phyloP scores from a whole-genome alignment of 64 coral and sea anemone genomes.

The Pocillopora damicornis region DNA sequence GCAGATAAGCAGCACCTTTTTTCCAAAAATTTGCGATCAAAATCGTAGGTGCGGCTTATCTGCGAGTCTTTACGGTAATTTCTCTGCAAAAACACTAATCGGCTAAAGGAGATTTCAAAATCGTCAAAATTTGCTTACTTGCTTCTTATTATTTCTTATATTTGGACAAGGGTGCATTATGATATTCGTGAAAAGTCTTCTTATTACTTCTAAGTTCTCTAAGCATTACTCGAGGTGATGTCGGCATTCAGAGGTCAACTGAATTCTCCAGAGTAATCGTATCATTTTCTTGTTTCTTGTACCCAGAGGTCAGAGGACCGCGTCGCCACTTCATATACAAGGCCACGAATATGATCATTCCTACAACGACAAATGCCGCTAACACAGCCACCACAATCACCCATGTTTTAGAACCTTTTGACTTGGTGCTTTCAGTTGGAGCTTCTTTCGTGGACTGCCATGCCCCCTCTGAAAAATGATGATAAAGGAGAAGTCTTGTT shows the following conservation, averaged over 20 bases:
- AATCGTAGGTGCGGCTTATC: no score
- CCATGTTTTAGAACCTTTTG: neutral
- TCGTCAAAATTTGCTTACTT: no score
- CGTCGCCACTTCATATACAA: slow-evolving; percentile 9
- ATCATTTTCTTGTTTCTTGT: slow-evolving; percentile 24
- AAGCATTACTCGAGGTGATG: neutral
- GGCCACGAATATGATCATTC: neutral
- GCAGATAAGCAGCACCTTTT: no score
- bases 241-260: neutral
- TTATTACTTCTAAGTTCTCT: neutral
- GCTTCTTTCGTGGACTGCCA: neutral
- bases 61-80: no score
- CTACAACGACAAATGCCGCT: neutral
- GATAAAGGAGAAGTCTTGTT: no score
- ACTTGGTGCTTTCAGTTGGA: neutral
- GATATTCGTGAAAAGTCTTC: neutral
- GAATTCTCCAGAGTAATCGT: neutral
- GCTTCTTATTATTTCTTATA: no score
- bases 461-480: neutral
- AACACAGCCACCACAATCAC: neutral
- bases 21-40: no score
- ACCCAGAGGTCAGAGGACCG: neutral
- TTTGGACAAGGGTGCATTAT: no score
- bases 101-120: no score
- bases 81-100: no score